These are phyloP conservation scores for Sabatieria punctata DNA, from an alignment of 2,888 invertebrate genomes.

Conservation along the genomic window DNA sequence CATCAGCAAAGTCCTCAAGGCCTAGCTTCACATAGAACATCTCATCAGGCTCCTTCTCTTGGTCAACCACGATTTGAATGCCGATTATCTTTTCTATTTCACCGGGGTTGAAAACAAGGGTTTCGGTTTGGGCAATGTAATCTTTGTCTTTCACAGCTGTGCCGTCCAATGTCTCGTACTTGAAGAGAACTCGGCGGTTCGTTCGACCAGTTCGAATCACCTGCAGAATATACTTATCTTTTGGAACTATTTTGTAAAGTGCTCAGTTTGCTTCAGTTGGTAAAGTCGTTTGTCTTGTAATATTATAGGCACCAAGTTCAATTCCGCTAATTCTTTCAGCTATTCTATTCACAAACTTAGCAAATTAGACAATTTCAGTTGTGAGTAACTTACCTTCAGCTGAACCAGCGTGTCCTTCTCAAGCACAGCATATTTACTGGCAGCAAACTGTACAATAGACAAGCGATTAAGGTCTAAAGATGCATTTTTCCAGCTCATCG, in stretches of 20 bases:
- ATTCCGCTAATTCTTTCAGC: no score
- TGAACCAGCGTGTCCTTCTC: constrained; percentile 18
- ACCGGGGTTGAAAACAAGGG: constrained; percentile 38
- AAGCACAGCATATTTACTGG: constrained; percentile 30
- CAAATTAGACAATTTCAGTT: no score
- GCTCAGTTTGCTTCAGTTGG: no score
- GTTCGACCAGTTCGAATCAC: constrained; percentile 1
- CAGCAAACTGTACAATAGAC: constrained; percentile 32
- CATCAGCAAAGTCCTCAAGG: constrained; percentile 5
- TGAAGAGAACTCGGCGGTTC: constrained; percentile 15
- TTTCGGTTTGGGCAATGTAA: constrained; percentile 39
- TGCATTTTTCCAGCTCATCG: no score
- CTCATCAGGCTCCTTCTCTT: constrained; percentile 44
- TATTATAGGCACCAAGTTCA: no score
- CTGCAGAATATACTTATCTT: no score
- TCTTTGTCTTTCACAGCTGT: constrained; percentile 40
- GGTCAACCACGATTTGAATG: constrained; percentile 41
- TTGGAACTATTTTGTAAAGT: no score
- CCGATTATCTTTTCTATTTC: constrained; percentile 38
- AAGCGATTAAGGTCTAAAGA: constrained; percentile 12
- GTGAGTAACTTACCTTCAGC: neutral
- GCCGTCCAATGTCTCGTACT: constrained; percentile 44
- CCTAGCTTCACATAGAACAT: constrained; percentile 43
- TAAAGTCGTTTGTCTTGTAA: no score
- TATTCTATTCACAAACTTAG: no score